Evolutionary conservation across 1,140 invertebrate species (phyloP).

Genomic region (Cydia amplana): DNA sequence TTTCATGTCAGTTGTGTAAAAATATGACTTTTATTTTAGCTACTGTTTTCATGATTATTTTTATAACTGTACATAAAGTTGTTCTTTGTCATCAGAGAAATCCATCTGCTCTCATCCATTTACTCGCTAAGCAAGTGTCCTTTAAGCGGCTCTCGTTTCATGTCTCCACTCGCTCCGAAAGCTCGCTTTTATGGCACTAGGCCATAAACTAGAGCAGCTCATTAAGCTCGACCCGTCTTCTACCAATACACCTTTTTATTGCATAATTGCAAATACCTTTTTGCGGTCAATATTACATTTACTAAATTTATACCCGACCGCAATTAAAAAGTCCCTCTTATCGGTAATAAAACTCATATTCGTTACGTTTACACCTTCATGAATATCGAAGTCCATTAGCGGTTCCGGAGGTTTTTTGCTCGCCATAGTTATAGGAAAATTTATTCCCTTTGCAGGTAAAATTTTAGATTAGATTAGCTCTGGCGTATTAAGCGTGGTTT

Average conservation of each 20-base stretch:
- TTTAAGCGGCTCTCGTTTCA: conserved; percentile 53
- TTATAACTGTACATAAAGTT: background rate
- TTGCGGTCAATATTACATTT: conserved; percentile 47
- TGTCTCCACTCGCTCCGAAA: conserved; percentile 59
- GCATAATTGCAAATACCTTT: conserved; percentile 62
- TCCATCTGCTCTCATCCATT: conserved; percentile 69
- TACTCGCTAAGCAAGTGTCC: conserved; percentile 67
- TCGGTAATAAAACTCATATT: conserved; percentile 58
- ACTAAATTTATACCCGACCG: conserved; percentile 48
- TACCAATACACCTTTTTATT: conserved; percentile 59
- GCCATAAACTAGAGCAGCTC: conserved; percentile 73
- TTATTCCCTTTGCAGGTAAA: conserved; percentile 56
- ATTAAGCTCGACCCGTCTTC: conserved; percentile 63
- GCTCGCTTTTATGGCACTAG: conserved; percentile 67
- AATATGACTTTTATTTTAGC: background rate
- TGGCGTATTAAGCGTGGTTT: conserved; percentile 55
- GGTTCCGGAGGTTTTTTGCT: conserved; percentile 48
- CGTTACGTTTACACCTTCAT: conserved; percentile 50
- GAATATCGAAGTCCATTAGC: conserved; percentile 47
- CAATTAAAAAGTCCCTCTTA: conserved; percentile 51
- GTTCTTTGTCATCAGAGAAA: conserved; percentile 52
- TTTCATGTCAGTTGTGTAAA: background rate
- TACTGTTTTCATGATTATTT: background rate
- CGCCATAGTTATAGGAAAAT: conserved; percentile 40
- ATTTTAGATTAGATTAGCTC: conserved; percentile 62